These are phyloP conservation scores for Dolichallabes microphthalmus DNA, from an alignment of 2,113 vertebrate species.

Conservation along the genomic window DNA sequence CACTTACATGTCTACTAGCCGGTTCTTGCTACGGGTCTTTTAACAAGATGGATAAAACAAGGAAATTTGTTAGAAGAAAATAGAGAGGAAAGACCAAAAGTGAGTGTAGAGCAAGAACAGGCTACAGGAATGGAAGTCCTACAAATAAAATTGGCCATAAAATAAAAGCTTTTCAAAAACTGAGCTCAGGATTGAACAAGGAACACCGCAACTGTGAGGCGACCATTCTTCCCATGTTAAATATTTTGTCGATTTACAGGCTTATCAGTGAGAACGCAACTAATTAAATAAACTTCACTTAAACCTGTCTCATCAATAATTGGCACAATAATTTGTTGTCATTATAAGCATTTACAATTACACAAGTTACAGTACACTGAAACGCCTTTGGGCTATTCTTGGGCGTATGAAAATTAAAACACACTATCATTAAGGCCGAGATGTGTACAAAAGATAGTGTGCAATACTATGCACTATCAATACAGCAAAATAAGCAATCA, in stretches of 20 bases:
- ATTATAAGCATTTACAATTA: not conserved
- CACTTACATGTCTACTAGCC: not conserved
- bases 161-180: not conserved
- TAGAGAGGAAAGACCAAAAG: not conserved
- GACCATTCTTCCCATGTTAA: not conserved
- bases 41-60: slow-evolving; percentile 4
- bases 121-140: not conserved
- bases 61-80: slow-evolving; percentile 9
- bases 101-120: not conserved
- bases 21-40: slow-evolving; percentile 33
- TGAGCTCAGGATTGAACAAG: not conserved
- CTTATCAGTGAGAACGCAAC: too few relatives aligned
- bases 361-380: not conserved
- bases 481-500: not conserved
- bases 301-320: not conserved
- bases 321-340: not conserved
- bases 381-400: slow-evolving; percentile 1
- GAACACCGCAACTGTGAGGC: not conserved
- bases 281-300: not conserved
- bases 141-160: not conserved
- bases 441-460: not conserved
- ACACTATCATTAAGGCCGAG: not conserved
- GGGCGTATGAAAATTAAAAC: not conserved
- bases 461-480: not conserved
- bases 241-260: not conserved